A percentile compares a stretch with the other conserved stretches of the same genome.
Evolutionary conservation across 1,140 invertebrate genomes (phyloP).

Genomic region (Drosophila subpulchrella): DNA sequence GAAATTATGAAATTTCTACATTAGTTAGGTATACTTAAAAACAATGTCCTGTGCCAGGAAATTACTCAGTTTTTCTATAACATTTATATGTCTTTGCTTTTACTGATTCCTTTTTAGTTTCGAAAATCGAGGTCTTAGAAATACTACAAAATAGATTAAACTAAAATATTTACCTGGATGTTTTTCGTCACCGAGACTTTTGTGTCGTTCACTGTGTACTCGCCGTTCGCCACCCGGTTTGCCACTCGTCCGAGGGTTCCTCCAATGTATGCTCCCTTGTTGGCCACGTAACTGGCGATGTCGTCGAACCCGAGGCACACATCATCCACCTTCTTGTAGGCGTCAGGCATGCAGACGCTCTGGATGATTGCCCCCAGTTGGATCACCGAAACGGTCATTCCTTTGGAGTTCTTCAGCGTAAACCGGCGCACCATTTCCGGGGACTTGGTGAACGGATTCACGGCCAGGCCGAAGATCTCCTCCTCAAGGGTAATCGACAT

Average conservation of each 20-base stretch:
- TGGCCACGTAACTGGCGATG: conserved; percentile 85
- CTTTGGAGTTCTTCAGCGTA: conserved; percentile 87
- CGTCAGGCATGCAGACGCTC: conserved; percentile 90
- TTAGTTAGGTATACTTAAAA: neutral
- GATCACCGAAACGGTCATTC: conserved; percentile 87
- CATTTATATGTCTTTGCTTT: no score
- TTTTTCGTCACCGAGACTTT: conserved; percentile 90
- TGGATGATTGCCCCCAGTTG: conserved; percentile 92
- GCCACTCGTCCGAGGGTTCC: conserved; percentile 94
- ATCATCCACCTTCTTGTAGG: conserved; percentile 88
- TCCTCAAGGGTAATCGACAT: conserved; percentile 63
- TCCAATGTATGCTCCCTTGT: conserved; percentile 91
- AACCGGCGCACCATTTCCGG: conserved; percentile 85
- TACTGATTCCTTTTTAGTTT: no score
- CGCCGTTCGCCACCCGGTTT: conserved; percentile 91
- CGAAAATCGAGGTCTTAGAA: no score
- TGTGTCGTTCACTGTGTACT: conserved; percentile 89
- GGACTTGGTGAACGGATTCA: conserved; percentile 72
- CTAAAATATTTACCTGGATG: conserved; percentile 74
- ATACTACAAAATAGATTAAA: no score
- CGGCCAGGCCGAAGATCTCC: conserved; percentile 71
- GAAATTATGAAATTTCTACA: conserved; percentile 85
- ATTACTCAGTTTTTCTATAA: no score
- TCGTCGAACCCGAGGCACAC: conserved; percentile 92
- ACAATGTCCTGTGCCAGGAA: neutral